These are phyloP conservation scores for Erythrolamprus reginae DNA, from an alignment of 2,113 vertebrate species.

Conservation along the genomic window DNA sequence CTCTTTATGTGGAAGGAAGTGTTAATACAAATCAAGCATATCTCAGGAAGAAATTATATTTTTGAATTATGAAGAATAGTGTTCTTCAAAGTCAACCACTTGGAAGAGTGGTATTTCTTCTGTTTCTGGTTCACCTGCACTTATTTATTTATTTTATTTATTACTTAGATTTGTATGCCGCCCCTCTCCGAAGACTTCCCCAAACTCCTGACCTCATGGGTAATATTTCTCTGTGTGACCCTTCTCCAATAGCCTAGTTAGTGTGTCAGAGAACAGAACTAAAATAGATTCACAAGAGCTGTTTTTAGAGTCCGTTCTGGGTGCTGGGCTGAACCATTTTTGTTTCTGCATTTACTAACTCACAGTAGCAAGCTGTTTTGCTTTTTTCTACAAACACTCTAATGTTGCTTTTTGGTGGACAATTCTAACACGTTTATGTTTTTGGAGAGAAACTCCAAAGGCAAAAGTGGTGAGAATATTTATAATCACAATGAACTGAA, in stretches of 20 bases:
- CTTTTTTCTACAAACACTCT: neutral
- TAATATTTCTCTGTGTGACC: constrained; percentile 16
- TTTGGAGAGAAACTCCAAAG: neutral
- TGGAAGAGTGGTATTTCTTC: neutral
- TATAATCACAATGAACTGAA: neutral
- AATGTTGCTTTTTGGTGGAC: neutral
- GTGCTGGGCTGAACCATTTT: constrained; percentile 46
- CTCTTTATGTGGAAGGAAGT: neutral
- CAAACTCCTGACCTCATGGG: neutral
- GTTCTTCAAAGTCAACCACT: neutral
- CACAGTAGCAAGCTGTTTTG: neutral
- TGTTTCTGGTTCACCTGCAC: neutral
- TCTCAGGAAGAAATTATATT: neutral
- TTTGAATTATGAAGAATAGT: neutral
- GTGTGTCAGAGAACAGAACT: constrained; percentile 37
- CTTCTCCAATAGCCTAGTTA: constrained; percentile 26
- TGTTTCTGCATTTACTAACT: neutral
- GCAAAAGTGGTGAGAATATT: neutral
- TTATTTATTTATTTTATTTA: too few species aligned
- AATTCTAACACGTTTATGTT: neutral
- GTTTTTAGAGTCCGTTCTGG: constrained; percentile 53
- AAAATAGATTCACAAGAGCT: constrained; percentile 49
- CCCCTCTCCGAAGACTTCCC: too few species aligned
- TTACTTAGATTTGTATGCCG: too few species aligned
- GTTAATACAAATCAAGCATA: neutral